Base-by-base conservation (phyloP, 92 coral and sea anemone genomes). In the Paragorgia papillata region DNA sequence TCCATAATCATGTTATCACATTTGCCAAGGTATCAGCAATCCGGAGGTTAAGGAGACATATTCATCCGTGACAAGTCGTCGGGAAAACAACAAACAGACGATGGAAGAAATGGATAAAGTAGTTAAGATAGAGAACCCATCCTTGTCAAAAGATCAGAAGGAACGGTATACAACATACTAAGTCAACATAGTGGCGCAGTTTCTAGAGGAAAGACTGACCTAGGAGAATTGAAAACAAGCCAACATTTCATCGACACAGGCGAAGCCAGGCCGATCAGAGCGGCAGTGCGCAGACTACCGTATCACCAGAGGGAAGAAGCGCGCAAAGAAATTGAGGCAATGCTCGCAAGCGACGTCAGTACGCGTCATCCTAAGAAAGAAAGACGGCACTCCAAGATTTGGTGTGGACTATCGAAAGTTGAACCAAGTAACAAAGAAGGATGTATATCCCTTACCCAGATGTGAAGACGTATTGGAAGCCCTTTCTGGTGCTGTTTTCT, bases 391-490 rank as follows among this genome's bases (percentile, higher is more conserved):
- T n/a, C 58, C 26, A 17, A 17, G 58, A 17, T 51, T 51, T 51
- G 64, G 87, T 59, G 61, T 76, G 1, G 87, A 83, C 59, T 83
- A 55, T 27, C 73, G 79, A 18, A 83, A 18, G 22, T 60, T 84
- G 7, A 84, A 84, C 54, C 27, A 32, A 20, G 79, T 78, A 21
- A 84, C 84, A 50, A 60, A 46, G 20, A 84, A 84, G 62, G 88
- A 79, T 40, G 58, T 68, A 20, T 79, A 79, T 69, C 88, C 81
- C 19, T 25, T 84, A n/a, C 84, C 84, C 7, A 69, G 75, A 44
- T 35, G 51, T 73, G 80, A 84, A 8, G 80, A 84, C 59, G 69
- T 84, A 64, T 62, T 84, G 19, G 80, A 84, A 18, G 66, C 83
- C 9, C 58, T 83, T 3, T 75, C 83, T 2, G 83, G 83, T 27